Percentiles rank a stretch among this genome's conserved stretches.
Conservation (phyloP, 2,797 vertebrate species). For the Picus viridis region DNA sequence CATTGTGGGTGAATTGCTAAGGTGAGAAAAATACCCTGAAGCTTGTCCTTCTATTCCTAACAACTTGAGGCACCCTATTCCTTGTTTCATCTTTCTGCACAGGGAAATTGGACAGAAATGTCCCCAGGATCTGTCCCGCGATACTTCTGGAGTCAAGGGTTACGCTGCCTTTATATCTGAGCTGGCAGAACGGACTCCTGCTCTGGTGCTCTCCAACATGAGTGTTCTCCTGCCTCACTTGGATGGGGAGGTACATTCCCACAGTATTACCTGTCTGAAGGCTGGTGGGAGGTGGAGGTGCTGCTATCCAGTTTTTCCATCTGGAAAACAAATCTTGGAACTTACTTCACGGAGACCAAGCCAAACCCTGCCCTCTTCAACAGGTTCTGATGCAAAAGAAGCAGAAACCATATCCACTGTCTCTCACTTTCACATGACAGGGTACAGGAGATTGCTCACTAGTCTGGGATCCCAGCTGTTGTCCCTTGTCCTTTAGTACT, state of each 20-base stretch:
- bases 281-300: background rate
- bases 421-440: background rate
- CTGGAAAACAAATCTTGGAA: background rate
- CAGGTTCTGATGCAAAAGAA: background rate
- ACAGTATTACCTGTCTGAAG: background rate
- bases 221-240: conserved; percentile 90
- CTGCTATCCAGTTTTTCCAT: background rate
- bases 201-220: conserved; percentile 88
- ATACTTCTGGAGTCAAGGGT: conserved; percentile 87
- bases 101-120: conserved; percentile 95
- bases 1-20: conserved; percentile 91
- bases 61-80: background rate
- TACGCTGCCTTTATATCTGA: conserved; percentile 90
- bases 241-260: conserved; percentile 88
- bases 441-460: background rate
- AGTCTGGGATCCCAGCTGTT: background rate
- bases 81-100: background rate
- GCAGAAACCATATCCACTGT: background rate
- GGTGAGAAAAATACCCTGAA: conserved; percentile 76
- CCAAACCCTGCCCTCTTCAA: background rate
- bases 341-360: background rate
- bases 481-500: background rate
- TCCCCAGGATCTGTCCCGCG: conserved; percentile 87
- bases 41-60: background rate
- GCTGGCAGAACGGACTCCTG: conserved; percentile 84